phyloP scores from a whole-genome alignment of 2,797 vertebrate genomes.

The Bryconaethiops microstoma region DNA sequence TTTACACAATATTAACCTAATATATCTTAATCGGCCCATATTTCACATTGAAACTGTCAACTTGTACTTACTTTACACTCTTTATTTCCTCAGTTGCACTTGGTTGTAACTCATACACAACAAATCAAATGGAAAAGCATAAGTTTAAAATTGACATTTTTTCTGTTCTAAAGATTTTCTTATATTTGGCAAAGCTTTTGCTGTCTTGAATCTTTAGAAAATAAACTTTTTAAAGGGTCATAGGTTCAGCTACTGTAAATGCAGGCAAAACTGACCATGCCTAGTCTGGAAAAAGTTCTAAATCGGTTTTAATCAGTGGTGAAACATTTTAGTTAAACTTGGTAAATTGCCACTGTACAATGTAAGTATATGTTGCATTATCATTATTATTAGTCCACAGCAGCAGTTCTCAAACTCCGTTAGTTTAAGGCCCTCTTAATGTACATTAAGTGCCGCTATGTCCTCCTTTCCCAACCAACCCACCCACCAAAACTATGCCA shows the following conservation, averaged over 20 bases:
- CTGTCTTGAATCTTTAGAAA: background rate
- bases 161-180: constrained; percentile 35
- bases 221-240: background rate
- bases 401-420: too few species aligned
- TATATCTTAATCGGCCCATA: constrained; percentile 12
- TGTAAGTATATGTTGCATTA: too few species aligned
- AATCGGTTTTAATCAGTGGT: background rate
- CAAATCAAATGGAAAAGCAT: constrained; percentile 33
- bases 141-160: constrained; percentile 28
- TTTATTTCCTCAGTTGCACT: background rate
- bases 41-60: constrained; percentile 6
- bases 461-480: too few species aligned
- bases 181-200: constrained; percentile 4
- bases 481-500: too few species aligned
- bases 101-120: constrained; percentile 15
- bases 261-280: background rate
- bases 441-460: too few species aligned
- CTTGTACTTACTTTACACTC: constrained; percentile 4
- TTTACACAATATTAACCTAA: constrained; percentile 16
- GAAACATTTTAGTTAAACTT: too few species aligned
- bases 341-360: too few species aligned
- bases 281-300: background rate
- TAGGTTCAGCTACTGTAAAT: background rate
- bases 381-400: too few species aligned
- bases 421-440: too few species aligned